Evolutionary conservation across 2,888 invertebrate species (phyloP), one percentile per base, ranked within the genome.

Genomic region (Amorpha juglandis): DNA sequence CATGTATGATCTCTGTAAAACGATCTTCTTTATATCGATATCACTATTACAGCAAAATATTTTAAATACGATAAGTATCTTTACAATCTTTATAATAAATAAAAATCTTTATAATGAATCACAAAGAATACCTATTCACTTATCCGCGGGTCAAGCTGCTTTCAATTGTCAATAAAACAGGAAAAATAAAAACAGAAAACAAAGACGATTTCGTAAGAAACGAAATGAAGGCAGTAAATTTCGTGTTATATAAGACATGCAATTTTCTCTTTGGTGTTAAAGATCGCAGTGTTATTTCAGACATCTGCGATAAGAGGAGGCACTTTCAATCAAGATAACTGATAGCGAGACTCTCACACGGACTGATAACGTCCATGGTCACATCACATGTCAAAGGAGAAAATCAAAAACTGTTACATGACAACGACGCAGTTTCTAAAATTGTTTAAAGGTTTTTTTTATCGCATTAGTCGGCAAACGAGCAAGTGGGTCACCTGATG

Each of bases 251-350:
- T 42, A 58, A 58, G 38, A 38, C 16, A 19, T 42, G 42, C 16
- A 58, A 58, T 58, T 58, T 58, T 42, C 42, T 58, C 21, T 58
- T 58, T 19, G 12, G 58, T 42, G 58, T 38, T 58, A 58, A 58
- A 58, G 58, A 65, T 62, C 21, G 35, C 51, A 50, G 16, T 52
- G 51, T 65, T 65, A 65, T 65, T 65, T 42, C 16, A 65, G 62
- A 62, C 65, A 58, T 51, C 52, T 11, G 16, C 16, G 58, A 58
- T 58, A 58, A 58, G 38, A 16, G 58, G 48, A 65, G 47, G 48
- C 73, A 77, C 82, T 81, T 82, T 87, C 83, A 81, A 87, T 87
- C 87, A 86, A 81, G 86, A 88, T 87, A 86, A 63, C 50, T 50
- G 82, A 81, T 83, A 85, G 78, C 69, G 70, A 64, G 69, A 63